Percentiles rank a stretch among this genome's conserved stretches.
Evolutionary conservation across 1,140 invertebrate species (phyloP).

Genomic region (Hycleus phaleratus): DNA sequence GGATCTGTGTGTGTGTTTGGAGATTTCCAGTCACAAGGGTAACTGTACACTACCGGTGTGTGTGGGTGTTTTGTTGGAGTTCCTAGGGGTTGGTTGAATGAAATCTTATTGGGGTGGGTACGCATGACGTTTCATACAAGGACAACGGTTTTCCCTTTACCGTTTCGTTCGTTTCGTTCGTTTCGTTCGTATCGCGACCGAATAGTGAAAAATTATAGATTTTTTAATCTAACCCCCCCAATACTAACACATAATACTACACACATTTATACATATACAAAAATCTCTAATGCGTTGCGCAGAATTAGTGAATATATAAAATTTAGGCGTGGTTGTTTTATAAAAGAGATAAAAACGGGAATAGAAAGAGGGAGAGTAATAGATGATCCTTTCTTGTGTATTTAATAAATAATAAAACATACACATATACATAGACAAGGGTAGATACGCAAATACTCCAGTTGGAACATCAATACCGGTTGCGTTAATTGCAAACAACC

Average conservation of each 20-base stretch:
- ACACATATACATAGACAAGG: too few relatives aligned
- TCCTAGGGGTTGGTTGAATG: neutral
- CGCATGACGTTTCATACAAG: neutral
- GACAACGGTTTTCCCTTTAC: neutral
- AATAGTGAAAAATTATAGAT: slow-evolving; percentile 35
- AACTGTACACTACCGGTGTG: neutral
- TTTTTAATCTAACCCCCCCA: slow-evolving; percentile 26
- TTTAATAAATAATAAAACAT: too few relatives aligned
- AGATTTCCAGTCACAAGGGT: neutral
- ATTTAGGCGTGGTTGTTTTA: slow-evolving; percentile 31
- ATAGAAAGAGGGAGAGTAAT: too few relatives aligned
- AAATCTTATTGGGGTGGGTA: neutral
- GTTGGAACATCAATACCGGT: too few relatives aligned
- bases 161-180: too few relatives aligned
- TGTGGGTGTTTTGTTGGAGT: neutral
- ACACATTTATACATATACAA: slow-evolving; percentile 6
- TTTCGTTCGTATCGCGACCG: neutral
- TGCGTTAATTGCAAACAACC: too few relatives aligned
- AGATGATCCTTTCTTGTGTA: too few relatives aligned
- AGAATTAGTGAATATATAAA: slow-evolving; percentile 32
- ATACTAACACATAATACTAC: too few relatives aligned
- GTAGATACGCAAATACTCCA: too few relatives aligned
- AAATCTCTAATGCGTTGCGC: slow-evolving; percentile 35
- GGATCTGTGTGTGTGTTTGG: neutral
- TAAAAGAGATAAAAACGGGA: too few relatives aligned